phyloP scores from a whole-genome alignment of 2,888 invertebrate genomes.

The Seira ritae region DNA sequence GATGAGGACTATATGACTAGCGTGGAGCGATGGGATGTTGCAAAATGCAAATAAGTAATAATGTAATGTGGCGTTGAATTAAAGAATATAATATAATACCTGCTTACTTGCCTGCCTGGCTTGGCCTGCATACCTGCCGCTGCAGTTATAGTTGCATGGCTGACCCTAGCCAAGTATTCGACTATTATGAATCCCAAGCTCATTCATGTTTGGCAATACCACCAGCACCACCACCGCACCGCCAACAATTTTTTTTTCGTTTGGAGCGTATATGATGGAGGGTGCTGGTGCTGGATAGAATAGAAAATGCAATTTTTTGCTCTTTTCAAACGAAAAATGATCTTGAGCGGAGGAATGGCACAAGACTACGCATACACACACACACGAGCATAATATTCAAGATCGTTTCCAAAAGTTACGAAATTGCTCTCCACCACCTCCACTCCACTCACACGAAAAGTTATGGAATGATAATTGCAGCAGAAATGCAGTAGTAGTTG shows the following conservation, averaged over 20 bases:
- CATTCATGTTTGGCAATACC: not conserved
- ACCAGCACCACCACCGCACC: not conserved
- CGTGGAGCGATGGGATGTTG: not conserved
- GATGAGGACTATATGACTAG: not conserved
- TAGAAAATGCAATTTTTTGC: not conserved
- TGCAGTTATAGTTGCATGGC: constrained; percentile 3
- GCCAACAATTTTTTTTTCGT: not conserved
- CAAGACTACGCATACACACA: not conserved
- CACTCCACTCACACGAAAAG: not conserved
- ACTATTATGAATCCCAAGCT: not conserved
- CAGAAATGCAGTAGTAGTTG: not conserved
- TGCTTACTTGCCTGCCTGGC: not conserved
- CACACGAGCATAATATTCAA: not conserved
- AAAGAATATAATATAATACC: not conserved
- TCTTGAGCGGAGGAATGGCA: not conserved
- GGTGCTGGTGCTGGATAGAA: not conserved
- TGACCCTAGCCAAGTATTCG: constrained; percentile 7
- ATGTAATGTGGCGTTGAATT: not conserved
- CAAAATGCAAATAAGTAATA: not conserved
- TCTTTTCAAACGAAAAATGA: not conserved
- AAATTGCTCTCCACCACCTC: too few relatives aligned
- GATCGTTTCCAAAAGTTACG: not conserved
- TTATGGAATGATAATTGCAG: not conserved
- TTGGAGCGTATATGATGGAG: not conserved
- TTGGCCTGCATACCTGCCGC: too few relatives aligned